Evolutionary conservation across 2,113 vertebrate genomes (phyloP), one percentile per base, ranked within the genome.

Genomic region (Callochromis pleurospilus): DNA sequence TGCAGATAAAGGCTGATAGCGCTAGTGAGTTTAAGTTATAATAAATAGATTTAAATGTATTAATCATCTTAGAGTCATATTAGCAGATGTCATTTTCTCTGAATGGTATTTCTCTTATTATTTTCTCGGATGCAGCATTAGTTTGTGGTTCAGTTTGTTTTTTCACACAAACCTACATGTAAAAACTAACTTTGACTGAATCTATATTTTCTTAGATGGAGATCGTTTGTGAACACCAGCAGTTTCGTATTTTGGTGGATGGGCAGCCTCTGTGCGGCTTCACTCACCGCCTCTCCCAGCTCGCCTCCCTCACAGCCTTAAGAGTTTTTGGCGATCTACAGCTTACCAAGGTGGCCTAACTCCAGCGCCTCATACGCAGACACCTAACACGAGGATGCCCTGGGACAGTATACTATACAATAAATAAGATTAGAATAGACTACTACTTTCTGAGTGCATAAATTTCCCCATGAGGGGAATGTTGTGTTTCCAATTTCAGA

Each of bases 161-260:
- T 51, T 77, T 33, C 26, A 77, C 73, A 77, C 51, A 77, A 77
- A 51, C 17, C 10, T 31, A 49, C 26, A 31, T 49, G 15, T 31
- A 77, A 77, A 77, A 49, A 36, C 45, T 6, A 53, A 79, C 29
- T 36, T 29, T 79, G 40, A 60, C 19, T 77, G 54, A 81, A 29
- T 68, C 29, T 51, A 3, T 15, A 3, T 33, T 15, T 14, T 90
- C 62, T 42, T 79, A 98, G 98, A 98, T 98, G 97, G 98, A 98
- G 91, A 96, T 98, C 1, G 96, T 98, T 2, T 98, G 98, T 90
- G 97, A 98, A 88, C 98, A 98, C 92, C 97, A 98, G 95, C 97
- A 98, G 93, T 98, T 98, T 86, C 96, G 97, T 40, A 96, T 98
- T 86, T 70, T 98, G 91, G 95, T 98, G 75, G 98, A 98, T 42